Evolutionary conservation across 2,888 invertebrate species (phyloP).

Genomic region (Nomada hirtipes): DNA sequence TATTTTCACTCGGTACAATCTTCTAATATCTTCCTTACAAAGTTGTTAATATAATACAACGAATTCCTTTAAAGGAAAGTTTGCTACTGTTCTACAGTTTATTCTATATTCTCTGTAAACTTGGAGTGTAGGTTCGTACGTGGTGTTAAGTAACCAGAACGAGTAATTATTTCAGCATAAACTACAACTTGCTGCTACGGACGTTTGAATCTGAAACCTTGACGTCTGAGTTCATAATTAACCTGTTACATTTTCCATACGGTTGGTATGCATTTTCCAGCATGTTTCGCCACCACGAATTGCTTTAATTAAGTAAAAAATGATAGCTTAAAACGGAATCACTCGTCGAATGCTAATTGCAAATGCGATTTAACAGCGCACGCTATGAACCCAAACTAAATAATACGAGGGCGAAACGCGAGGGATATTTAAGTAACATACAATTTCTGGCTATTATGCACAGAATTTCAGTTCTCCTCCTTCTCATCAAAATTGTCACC

Average conservation of each 20-base stretch:
- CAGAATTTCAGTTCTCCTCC: not conserved
- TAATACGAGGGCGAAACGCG: not conserved
- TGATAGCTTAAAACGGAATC: too few relatives aligned
- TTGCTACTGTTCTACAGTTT: not conserved
- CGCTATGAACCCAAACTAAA: not conserved
- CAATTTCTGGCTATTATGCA: not conserved
- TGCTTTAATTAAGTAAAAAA: not conserved
- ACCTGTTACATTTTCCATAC: conserved; percentile 4
- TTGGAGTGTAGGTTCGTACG: not conserved
- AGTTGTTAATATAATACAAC: not conserved
- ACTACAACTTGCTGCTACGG: conserved; percentile 15
- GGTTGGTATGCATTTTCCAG: conserved; percentile 3
- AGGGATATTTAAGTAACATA: conserved; percentile 2
- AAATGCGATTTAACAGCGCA: not conserved
- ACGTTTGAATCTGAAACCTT: conserved; percentile 8
- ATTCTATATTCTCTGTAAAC: not conserved
- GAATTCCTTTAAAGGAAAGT: conserved; percentile 4
- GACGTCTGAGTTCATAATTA: conserved; percentile 7
- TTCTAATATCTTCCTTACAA: not conserved
- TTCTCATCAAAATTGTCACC: conserved; percentile 26
- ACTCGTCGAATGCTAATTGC: not conserved
- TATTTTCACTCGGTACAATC: not conserved
- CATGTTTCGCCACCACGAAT: not conserved
- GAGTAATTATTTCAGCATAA: conserved; percentile 29
- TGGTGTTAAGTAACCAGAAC: conserved; percentile 21